Conservation (phyloP, 2,888 invertebrate species). For the Nasonovia ribisnigri region DNA sequence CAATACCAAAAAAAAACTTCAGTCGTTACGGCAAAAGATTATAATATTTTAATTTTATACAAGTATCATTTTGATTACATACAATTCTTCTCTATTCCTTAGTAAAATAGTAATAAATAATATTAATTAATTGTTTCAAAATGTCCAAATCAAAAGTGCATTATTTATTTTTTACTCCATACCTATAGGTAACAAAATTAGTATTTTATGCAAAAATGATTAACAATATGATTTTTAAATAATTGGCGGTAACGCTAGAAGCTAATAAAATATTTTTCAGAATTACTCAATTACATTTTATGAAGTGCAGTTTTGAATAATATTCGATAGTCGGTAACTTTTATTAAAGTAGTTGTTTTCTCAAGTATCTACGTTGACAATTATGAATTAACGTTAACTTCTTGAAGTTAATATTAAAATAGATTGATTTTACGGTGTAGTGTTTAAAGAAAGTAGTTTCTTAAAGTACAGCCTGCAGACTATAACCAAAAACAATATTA, state of each 20-base stretch:
- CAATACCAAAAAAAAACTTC: neutral
- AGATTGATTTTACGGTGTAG: neutral
- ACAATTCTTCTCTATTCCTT: neutral
- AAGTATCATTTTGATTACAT: neutral
- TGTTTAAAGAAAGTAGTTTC: neutral
- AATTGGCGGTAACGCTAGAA: neutral
- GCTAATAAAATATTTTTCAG: neutral
- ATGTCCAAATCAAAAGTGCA: neutral
- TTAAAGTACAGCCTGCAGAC: neutral
- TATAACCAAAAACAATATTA: neutral
- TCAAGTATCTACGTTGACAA: neutral
- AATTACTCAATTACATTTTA: neutral
- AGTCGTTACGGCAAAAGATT: neutral
- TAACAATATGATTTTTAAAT: neutral
- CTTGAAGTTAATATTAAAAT: neutral
- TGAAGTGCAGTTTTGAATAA: neutral
- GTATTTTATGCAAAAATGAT: neutral
- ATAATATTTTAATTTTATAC: neutral
- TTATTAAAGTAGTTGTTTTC: neutral
- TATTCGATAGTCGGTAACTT: neutral
- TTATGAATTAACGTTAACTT: neutral
- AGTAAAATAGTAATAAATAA: neutral
- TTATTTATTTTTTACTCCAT: neutral
- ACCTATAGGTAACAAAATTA: neutral
- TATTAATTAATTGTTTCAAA: neutral